Base-by-base conservation (phyloP, 2,888 invertebrate species). In the Elaeidobius kamerunicus region DNA sequence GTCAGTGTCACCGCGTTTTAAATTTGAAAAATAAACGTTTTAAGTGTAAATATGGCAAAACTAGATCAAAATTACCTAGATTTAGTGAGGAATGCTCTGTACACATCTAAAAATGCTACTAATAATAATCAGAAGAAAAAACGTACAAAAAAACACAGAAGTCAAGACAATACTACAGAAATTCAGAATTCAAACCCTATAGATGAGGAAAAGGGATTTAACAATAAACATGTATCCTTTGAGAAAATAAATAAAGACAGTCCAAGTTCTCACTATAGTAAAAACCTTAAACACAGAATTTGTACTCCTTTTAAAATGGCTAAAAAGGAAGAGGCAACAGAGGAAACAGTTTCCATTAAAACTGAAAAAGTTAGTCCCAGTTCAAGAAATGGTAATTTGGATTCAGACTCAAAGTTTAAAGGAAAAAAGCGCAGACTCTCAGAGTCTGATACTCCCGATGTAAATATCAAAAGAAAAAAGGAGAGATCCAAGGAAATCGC, bases 1-100 rank as follows among this genome's bases (percentile, higher is more conserved):
- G n/a, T n/a, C n/a, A n/a, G n/a, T n/a, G n/a, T n/a, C n/a, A n/a
- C n/a, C n/a, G n/a, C n/a, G n/a, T n/a, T n/a, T n/a, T n/a, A n/a
- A n/a, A n/a, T n/a, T n/a, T n/a, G n/a, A n/a, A n/a, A n/a, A n/a
- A n/a, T n/a, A n/a, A n/a, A n/a, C n/a, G n/a, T n/a, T n/a, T n/a
- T n/a, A n/a, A n/a, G n/a, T n/a, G n/a, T n/a, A 23, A 23, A 23
- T 23, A 52, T 52, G 52, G 45, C 35, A 42, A 53, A 43, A 44
- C 35, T 56, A 41, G 49, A 57, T 46, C 57, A 57, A 52, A 55
- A 57, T 35, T 59, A 55, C 36, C 39, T 59, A 46, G 34, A 53
- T 40, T 20, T 34, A 9, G 43, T 59, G 15, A 52, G 59, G 36
- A 41, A 51, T 9, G 50, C 46, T 7, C 44, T 59, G 16, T 3